Base-by-base conservation (phyloP, 2,888 invertebrate genomes). In the Bimastos eiseni region DNA sequence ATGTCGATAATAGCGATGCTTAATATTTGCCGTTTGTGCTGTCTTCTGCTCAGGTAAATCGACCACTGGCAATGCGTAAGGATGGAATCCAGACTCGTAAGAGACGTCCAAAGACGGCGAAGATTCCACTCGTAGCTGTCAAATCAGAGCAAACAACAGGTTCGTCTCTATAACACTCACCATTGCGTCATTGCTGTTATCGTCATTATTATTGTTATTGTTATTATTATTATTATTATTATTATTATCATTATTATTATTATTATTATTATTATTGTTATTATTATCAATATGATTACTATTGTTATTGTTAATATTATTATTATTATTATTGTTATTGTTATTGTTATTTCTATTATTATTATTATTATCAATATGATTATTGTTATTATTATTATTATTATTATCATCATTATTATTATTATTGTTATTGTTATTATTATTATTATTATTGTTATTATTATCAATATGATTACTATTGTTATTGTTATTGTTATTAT, bases 61-160 rank as follows among this genome's bases (percentile, higher is more conserved):
- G 98, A 90, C 98, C 98, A 17, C 95, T 97, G 93, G 96, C 98
- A 91, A 98, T 98, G 98, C 96, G 98, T 93, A 97, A 98, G 93
- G 98, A 98, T 95, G 98, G 98, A 86, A 98, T 98, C 93, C 98
- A 98, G 93, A 98, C 98, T 34, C 96, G 98, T 93, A 98, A 98
- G 94, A 96, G 98, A 90, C 98, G 98, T 94, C 93, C 93, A 33
- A 93, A 93, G 90, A 91, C 91, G 55, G 24, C 90, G 11, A 86
- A 49, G 38, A 91, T 49, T 36, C 89, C 89, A 33, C 86, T 86
- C 36, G 86, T 86, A 6, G n/a, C 86, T 4, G 86, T 86, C 86
- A 86, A 86, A 24, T 86, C 86, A 30, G 86, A 86, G 11, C 86
- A 86, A 24, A 36, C 36, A 24, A 36, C 86, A 86, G 70, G 70